These are phyloP conservation scores for Agrochola macilenta DNA, from an alignment of 2,888 invertebrate genomes.

Conservation along the genomic window DNA sequence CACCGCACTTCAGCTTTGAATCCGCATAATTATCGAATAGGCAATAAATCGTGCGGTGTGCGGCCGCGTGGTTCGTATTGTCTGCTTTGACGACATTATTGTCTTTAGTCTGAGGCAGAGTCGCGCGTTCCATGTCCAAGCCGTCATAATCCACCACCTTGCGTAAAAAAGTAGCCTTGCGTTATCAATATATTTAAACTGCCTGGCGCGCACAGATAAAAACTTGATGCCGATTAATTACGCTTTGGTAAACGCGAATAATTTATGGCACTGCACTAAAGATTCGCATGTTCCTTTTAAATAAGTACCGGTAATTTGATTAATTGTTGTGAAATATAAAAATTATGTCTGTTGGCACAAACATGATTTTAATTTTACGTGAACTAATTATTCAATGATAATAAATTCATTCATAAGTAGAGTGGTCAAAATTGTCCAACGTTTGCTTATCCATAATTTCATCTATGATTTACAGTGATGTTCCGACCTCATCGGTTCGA, in stretches of 20 bases:
- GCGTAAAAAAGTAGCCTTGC: slow-evolving; percentile 70
- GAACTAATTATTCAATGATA: slow-evolving; percentile 72
- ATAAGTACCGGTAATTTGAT: slow-evolving; percentile 36
- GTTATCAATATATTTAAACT: slow-evolving; percentile 72
- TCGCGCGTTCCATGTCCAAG: slow-evolving; percentile 50
- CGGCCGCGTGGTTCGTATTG: slow-evolving; percentile 71
- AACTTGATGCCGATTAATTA: slow-evolving; percentile 78
- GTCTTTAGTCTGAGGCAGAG: slow-evolving; percentile 61
- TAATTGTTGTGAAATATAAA: slow-evolving; percentile 41
- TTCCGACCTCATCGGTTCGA: slow-evolving; percentile 88
- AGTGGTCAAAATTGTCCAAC: slow-evolving; percentile 68
- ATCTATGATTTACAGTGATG: slow-evolving; percentile 87
- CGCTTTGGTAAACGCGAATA: slow-evolving; percentile 71
- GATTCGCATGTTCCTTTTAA: slow-evolving; percentile 42
- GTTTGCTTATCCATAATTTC: slow-evolving; percentile 80
- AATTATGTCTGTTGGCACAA: slow-evolving; percentile 19
- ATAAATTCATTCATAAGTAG: slow-evolving; percentile 73
- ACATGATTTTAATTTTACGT: slow-evolving; percentile 4
- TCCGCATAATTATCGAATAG: slow-evolving; percentile 88
- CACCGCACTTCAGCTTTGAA: slow-evolving; percentile 84
- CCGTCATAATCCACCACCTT: slow-evolving; percentile 65
- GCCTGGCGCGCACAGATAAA: slow-evolving; percentile 74
- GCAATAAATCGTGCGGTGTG: slow-evolving; percentile 83
- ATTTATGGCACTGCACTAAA: slow-evolving; percentile 67
- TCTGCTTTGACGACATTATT: slow-evolving; percentile 73